Evolutionary conservation across 2,888 invertebrate genomes (phyloP).

Genomic region (Hybos culiciformis): DNA sequence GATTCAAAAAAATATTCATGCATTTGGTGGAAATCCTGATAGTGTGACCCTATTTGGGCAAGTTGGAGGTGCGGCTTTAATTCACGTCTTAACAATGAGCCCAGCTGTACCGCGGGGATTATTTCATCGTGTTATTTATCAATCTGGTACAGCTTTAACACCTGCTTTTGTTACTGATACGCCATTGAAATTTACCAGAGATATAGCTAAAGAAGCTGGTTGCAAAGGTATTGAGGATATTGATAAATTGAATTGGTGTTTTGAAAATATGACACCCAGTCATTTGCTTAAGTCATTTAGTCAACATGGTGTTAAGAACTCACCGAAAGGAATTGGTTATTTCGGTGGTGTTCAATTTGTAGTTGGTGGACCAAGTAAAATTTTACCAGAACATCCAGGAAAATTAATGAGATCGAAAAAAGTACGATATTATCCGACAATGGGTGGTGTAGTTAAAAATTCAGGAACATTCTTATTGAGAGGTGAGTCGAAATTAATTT

Average conservation of each 20-base stretch:
- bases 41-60: slow-evolving; percentile 41
- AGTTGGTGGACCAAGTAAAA: slow-evolving; percentile 30
- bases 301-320: slow-evolving; percentile 22
- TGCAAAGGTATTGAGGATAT: slow-evolving; percentile 26
- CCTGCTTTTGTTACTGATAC: slow-evolving; percentile 38
- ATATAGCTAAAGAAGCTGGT: slow-evolving; percentile 30
- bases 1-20: slow-evolving; percentile 37
- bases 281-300: slow-evolving; percentile 32
- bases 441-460: slow-evolving; percentile 37
- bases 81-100: slow-evolving; percentile 36
- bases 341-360: slow-evolving; percentile 29
- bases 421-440: slow-evolving; percentile 31
- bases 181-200: slow-evolving; percentile 28
- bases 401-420: slow-evolving; percentile 24
- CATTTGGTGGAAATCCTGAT: slow-evolving; percentile 39
- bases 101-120: slow-evolving; percentile 34
- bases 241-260: slow-evolving; percentile 28
- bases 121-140: slow-evolving; percentile 40
- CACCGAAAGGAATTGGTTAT: slow-evolving; percentile 19
- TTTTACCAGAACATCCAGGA: slow-evolving; percentile 29
- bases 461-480: slow-evolving; percentile 36
- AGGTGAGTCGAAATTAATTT: slow-evolving; percentile 22
- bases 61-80: slow-evolving; percentile 39
- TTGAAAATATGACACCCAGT: slow-evolving; percentile 28
- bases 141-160: slow-evolving; percentile 39